These are phyloP conservation scores for Geotria australis DNA, from an alignment of 2,797 vertebrate species.

Conservation along the genomic window DNA sequence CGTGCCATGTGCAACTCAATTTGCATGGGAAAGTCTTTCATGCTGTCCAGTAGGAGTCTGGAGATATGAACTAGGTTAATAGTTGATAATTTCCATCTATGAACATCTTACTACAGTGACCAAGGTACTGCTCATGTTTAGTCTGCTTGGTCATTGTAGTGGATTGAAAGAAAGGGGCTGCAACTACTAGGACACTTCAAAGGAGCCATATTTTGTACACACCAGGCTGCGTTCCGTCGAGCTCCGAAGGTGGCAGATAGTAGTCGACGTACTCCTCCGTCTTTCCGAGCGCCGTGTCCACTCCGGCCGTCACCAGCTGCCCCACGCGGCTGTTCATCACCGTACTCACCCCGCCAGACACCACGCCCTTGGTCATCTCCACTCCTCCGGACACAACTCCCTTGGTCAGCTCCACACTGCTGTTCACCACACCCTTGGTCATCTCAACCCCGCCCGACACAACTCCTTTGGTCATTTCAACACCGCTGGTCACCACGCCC, in stretches of 20 bases:
- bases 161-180: too few species aligned
- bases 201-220: too few species aligned
- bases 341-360: conserved; percentile 31
- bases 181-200: too few species aligned
- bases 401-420: conserved; percentile 14
- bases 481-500: conserved; percentile 26
- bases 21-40: too few species aligned
- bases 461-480: conserved; percentile 14
- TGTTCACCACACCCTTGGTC: conserved; percentile 34
- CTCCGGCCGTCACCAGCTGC: conserved; percentile 24
- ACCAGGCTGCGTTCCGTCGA: too few species aligned
- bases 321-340: conserved; percentile 36
- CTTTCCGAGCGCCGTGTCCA: conserved; percentile 35
- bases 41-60: too few species aligned
- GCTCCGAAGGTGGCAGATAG: conserved; percentile 38
- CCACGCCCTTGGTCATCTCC: conserved; percentile 32
- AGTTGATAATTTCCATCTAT: too few species aligned
- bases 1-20: too few species aligned
- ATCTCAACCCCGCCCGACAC: conserved; percentile 36
- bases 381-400: conserved; percentile 32
- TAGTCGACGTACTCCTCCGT: conserved; percentile 53
- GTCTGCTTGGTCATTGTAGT: too few species aligned
- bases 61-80: too few species aligned
- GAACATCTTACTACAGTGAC: too few species aligned
- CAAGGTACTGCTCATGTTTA: too few species aligned